Evolutionary conservation across 2,797 vertebrate genomes (phyloP), one percentile per base, ranked within the genome.

Genomic region (Hephaestus fuliginosus): DNA sequence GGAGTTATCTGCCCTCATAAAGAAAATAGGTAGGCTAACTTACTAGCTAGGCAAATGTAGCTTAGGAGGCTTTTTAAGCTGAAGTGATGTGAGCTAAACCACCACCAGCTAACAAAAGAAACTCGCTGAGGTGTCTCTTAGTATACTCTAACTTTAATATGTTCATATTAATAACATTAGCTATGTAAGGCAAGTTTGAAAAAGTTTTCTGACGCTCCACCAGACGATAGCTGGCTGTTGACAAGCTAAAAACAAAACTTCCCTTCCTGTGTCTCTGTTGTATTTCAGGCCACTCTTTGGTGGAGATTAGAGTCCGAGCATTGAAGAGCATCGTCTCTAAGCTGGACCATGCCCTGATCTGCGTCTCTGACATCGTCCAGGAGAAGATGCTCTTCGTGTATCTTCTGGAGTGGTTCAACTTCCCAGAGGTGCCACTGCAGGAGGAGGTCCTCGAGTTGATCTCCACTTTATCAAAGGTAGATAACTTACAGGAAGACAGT

Each of bases 341-440:
- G 80, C 86, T 98, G 55, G 96, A 98, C 60, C 98, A 96, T 82
- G 93, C 91, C 70, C 91, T 99, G 44, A 87, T 98, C 43, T 90
- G 96, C 0, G 88, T 96, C 39, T 89, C 91, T 0, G 98, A 98
- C 82, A 95, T 99, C 2, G 93, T 97, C 46, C 96, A 96, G 25
- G 97, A 99, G 74, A 96, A 95, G 81, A 89, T 90, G 0, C 95
- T 99, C 64, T 97, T 97, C 72, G 76, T 94, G 62, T 92, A 92
- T 79, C 94, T 99, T 52, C 94, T 99, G 77, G 95, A 97, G 65
- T 99, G 98, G 98, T 99, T 99, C 94, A 98, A 97, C 89, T 98
- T 97, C 84, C 97, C 97, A 0, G 90, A 96, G 0, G 97, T 97
- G 36, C 96, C 98, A 7, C 91, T 97, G 95, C 96, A 97, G 83